phyloP scores from a whole-genome alignment of 2,113 vertebrate species.

The Campylomormyrus numenius region DNA sequence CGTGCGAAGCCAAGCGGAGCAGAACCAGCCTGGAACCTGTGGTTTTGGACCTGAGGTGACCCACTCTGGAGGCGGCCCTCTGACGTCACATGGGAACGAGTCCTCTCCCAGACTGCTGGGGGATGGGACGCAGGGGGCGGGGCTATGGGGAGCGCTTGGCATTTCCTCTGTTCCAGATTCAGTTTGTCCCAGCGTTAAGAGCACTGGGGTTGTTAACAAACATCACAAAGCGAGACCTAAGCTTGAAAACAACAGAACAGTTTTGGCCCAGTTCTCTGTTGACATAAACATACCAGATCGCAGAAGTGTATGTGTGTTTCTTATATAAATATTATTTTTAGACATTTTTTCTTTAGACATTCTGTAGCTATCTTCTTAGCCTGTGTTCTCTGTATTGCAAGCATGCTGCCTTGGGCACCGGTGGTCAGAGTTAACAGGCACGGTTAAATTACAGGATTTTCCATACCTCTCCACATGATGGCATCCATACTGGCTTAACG shows the following conservation, averaged over 20 bases:
- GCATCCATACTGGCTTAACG: background rate
- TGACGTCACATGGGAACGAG: constrained; percentile 17
- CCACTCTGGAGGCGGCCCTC: background rate
- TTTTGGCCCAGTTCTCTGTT: background rate
- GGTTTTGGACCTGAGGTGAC: constrained; percentile 2
- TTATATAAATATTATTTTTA: constrained; percentile 1
- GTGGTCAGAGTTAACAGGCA: background rate
- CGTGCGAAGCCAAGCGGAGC: background rate
- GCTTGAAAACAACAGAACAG: background rate
- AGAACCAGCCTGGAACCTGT: background rate
- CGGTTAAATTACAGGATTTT: background rate
- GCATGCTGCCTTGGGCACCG: background rate
- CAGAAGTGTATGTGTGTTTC: background rate
- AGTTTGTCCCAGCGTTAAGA: background rate
- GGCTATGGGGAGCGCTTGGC: background rate
- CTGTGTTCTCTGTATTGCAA: background rate
- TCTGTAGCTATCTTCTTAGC: background rate
- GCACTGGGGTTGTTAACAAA: background rate
- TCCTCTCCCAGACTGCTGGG: background rate
- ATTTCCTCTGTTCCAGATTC: background rate
- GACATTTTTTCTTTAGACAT: background rate
- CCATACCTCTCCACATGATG: background rate
- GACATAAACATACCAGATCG: background rate
- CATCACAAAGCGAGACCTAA: background rate
- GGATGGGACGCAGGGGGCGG: background rate